Evolutionary conservation across 1,140 invertebrate species (phyloP), one percentile per base, ranked within the genome.

Genomic region (Anthonomus grandis): DNA sequence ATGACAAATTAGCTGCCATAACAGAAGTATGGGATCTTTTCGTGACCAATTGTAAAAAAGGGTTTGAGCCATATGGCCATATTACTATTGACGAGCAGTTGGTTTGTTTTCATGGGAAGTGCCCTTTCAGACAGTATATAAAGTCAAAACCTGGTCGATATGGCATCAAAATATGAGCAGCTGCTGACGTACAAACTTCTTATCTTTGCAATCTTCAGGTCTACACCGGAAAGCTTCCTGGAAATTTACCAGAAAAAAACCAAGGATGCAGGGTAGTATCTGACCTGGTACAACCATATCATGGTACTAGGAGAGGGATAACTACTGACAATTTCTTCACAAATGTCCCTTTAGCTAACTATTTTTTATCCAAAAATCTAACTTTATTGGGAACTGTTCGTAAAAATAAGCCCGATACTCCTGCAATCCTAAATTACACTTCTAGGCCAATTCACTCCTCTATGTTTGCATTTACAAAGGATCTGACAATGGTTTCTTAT

Each of bases 1-100:
- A 37, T 5, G 70, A 74, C 52, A 74, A 72, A 44, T 52, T 75
- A n/a, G 64, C 65, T 39, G 56, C 59, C 19, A 63, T 75, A 24
- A 48, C 68, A 49, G 38, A 68, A 4, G 17, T 75, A 21, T 73
- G 66, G 59, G 63, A 74, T 12, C 21, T 60, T 5, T 64, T 71
- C 59, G 64, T 68, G 22, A 12, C 48, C 9, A 67, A 59, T 17
- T 71, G 66, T 47, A 22, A 59, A 63, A 56, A 65, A 42, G 42
- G 18, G 55, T 73, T 69, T 60, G 59, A 47, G 38, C 64, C 63
- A 36, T 42, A 59, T 37, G 57, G 66, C 57, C 53, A 38, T 36
- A 25, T 57, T 18, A 61, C 54, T 18, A 39, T 61, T 42, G 59
- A 61, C 37, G 59, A 60, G 22, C 52, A 53, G 31, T 36, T 60